Base-by-base conservation (phyloP, 92 coral and sea anemone species). In the Blastomussa wellsi region DNA sequence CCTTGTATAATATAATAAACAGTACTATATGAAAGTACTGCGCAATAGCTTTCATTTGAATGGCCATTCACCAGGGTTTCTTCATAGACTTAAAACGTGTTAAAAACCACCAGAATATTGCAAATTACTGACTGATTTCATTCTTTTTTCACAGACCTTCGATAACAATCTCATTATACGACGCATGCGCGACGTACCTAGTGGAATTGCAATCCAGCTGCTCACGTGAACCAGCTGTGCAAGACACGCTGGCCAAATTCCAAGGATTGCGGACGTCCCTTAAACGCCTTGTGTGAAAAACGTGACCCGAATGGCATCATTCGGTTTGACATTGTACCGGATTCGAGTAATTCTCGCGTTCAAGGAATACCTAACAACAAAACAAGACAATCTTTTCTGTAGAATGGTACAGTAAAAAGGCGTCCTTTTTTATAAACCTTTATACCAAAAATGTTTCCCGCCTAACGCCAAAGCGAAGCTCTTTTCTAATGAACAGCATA, bases 181-280 rank as follows among this genome's bases (percentile, higher is more conserved):
- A 96, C 95, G 99, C 99, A 88, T 96, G 98, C 66, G 98, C 99
- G 10, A 95, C 95, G 70, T 96, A 96, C 62, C 88, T 96, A 55
- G 98, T 96, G 76, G 99, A 96, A 85, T 84, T 96, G 78, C 95
- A 96, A 83, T 96, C 99, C 14, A 94, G 89, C 78, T 89, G 96
- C 51, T 94, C 99, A 82, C 98, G 98, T 91, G 94, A 94, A 76
- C 94, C 96, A 33, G 87, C 90, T 16, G 95, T 95, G 68, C 98
- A 96, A 69, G 89, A 89, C 72, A 92, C 88, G 64, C 94, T 96
- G 91, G 94, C 91, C 74, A 91, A 84, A 76, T 94, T 92, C 81
- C 93, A 96, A 79, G 98, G 95, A 70, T 86, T 96, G 89, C 95
- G 91, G 92, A 89, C 94, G 53, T 94, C 95, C 52, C 89, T 96